Conservation (phyloP, 2,797 vertebrate genomes). For the Gymnopithys bicolor region DNA sequence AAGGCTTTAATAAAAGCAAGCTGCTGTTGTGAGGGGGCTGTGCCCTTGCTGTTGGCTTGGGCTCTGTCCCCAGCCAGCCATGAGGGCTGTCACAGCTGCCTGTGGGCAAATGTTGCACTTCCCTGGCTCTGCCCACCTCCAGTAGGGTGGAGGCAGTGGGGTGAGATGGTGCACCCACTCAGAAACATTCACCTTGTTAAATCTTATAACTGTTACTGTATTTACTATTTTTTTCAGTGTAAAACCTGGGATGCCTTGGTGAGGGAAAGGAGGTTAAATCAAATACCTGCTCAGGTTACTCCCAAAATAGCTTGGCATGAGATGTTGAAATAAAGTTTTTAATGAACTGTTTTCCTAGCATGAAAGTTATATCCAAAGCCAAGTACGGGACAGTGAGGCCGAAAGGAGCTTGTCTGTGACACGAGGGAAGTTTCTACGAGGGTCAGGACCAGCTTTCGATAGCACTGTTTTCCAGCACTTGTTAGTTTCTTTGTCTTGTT, state of each 20-base stretch:
- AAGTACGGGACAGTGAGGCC: background rate
- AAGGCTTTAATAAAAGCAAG: background rate
- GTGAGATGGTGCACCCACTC: background rate
- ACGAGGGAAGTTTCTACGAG: background rate
- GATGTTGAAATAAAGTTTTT: background rate
- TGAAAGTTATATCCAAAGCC: background rate
- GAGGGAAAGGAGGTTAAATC: background rate
- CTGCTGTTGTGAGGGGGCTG: background rate
- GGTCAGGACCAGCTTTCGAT: background rate
- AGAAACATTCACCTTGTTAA: background rate
- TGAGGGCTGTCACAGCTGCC: rapidly evolving
- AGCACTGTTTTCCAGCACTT: background rate
- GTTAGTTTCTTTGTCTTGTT: background rate
- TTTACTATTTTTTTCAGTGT: background rate
- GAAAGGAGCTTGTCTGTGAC: background rate
- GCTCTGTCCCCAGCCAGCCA: rapidly evolving
- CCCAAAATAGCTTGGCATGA: background rate
- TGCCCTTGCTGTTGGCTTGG: background rate
- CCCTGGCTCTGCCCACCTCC: background rate
- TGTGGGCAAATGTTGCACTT: background rate
- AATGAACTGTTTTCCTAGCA: background rate
- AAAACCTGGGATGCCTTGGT: background rate
- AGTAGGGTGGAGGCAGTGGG: background rate
- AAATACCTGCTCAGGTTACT: background rate
- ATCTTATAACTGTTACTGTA: background rate